Percentiles rank a stretch among this genome's conserved stretches.
phyloP scores from a whole-genome alignment of 2,797 vertebrate species.

The Pyrocephalus nanus region DNA sequence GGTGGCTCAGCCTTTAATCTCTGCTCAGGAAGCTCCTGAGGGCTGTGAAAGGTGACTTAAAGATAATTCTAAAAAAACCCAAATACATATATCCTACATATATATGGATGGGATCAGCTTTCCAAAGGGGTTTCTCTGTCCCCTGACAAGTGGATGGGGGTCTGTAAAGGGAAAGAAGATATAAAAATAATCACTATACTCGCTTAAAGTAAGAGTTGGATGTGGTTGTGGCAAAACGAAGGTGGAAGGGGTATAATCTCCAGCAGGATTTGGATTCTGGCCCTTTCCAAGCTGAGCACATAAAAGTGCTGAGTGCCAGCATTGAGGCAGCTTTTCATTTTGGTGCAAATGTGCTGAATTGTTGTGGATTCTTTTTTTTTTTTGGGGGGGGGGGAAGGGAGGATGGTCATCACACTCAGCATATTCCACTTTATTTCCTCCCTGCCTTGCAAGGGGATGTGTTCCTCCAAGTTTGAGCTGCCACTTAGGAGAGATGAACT shows the following conservation, averaged over 20 bases:
- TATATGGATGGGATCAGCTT: fast-evolving
- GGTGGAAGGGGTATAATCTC: background rate
- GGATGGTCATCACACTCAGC: too few relatives aligned
- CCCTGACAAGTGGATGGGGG: background rate
- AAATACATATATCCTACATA: fast-evolving
- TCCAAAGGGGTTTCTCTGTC: background rate
- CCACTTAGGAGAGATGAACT: background rate
- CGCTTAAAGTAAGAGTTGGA: background rate
- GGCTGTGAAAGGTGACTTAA: background rate
- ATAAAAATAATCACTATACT: background rate
- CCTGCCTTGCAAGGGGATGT: background rate
- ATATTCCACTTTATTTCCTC: background rate
- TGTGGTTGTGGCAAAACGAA: background rate
- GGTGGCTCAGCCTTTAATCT: background rate
- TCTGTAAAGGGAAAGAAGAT: background rate
- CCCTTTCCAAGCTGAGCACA: background rate
- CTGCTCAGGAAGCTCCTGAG: background rate
- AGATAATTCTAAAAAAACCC: fast-evolving
- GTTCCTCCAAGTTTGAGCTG: background rate
- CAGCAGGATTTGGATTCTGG: background rate
- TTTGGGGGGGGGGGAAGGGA: too few relatives aligned
- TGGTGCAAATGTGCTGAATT: background rate
- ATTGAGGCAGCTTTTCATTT: background rate
- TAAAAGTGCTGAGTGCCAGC: background rate
- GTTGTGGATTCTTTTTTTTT: too few relatives aligned